A percentile compares a stretch with the other conserved stretches of the same genome.
Evolutionary conservation across 2,888 invertebrate genomes (phyloP).

Genomic region (Rhaphigaster nebulosa): DNA sequence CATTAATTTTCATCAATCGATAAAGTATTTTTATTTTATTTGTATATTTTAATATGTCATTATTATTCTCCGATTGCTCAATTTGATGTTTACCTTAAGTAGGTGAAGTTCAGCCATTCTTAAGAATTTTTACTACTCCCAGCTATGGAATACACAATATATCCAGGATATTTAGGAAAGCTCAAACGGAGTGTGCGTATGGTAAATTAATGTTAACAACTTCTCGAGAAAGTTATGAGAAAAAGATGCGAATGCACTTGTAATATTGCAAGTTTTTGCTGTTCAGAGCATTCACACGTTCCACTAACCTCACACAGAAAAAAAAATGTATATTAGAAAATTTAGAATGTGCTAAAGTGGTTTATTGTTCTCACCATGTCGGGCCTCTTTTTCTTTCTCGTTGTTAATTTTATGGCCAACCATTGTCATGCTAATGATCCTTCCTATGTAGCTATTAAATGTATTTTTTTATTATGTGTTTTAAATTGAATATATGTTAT

Average conservation of each 20-base stretch:
- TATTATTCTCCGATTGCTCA: too few relatives aligned
- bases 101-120: too few relatives aligned
- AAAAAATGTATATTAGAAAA: conserved; percentile 16
- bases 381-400: not conserved
- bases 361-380: not conserved
- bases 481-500: too few relatives aligned
- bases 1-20: too few relatives aligned
- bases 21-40: too few relatives aligned
- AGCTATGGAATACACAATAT: not conserved
- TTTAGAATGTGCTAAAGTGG: not conserved
- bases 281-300: not conserved
- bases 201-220: not conserved
- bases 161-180: not conserved
- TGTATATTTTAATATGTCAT: too few relatives aligned
- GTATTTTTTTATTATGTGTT: too few relatives aligned
- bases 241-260: not conserved
- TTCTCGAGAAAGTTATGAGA: conserved; percentile 5
- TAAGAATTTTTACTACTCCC: not conserved
- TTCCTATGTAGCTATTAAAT: not conserved
- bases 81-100: too few relatives aligned
- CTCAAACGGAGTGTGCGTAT: not conserved
- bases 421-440: not conserved
- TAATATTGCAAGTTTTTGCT: not conserved
- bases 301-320: not conserved
- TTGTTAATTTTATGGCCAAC: not conserved